Conservation (phyloP, 2,888 invertebrate species). For the Psylliodes chrysocephalus region DNA sequence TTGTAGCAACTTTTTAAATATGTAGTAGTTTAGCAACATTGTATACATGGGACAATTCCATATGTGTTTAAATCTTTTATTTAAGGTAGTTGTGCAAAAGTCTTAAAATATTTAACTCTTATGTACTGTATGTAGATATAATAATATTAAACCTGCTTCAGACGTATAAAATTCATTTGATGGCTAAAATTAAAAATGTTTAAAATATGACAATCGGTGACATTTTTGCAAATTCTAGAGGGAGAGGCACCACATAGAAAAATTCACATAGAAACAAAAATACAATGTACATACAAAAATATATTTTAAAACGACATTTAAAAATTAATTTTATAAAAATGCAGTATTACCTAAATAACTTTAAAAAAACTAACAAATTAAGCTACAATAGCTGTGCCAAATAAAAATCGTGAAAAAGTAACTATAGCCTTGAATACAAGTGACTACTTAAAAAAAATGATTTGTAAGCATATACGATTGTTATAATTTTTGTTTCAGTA, state of each 20-base stretch:
- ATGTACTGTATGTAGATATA: slow-evolving; percentile 6
- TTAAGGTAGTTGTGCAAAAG: too few relatives aligned
- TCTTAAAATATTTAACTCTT: too few relatives aligned
- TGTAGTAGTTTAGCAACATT: too few relatives aligned
- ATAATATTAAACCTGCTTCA: slow-evolving; percentile 2
- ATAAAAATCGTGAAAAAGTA: slow-evolving; percentile 37
- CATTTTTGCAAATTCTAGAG: slow-evolving; percentile 61
- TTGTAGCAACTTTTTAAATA: too few relatives aligned
- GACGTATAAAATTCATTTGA: slow-evolving; percentile 31
- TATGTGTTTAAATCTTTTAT: too few relatives aligned
- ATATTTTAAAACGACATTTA: slow-evolving; percentile 48
- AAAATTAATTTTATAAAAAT: slow-evolving; percentile 58
- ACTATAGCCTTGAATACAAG: slow-evolving; percentile 36
- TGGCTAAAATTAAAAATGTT: slow-evolving; percentile 42
- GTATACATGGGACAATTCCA: too few relatives aligned
- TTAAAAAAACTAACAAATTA: slow-evolving; percentile 32
- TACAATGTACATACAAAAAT: slow-evolving; percentile 51
- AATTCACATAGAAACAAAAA: slow-evolving; percentile 35
- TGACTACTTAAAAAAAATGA: slow-evolving; percentile 25
- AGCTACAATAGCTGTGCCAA: slow-evolving; percentile 52
- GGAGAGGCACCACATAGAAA: slow-evolving; percentile 59
- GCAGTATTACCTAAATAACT: slow-evolving; percentile 52
- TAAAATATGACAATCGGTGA: slow-evolving; percentile 61
- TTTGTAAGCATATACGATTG: slow-evolving; percentile 31
- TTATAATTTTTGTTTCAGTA: slow-evolving; percentile 32